Evolutionary conservation across 2,113 vertebrate species (phyloP).

Genomic region (Cyprinodon tularosa): DNA sequence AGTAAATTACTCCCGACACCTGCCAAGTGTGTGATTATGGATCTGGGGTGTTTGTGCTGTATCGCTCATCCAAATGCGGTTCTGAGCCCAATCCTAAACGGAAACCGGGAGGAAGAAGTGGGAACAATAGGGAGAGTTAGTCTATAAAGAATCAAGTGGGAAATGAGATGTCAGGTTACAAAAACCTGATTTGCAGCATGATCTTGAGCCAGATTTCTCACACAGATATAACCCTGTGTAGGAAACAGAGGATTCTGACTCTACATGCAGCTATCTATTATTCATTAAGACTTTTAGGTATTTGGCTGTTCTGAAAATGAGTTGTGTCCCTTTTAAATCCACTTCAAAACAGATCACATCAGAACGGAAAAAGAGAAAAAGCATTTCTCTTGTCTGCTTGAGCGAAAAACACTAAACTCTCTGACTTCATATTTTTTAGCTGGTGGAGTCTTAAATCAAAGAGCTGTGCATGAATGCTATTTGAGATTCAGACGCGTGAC

Average conservation of each 20-base stretch:
- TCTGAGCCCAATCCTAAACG: conserved; percentile 21
- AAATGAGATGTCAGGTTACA: conserved; percentile 3
- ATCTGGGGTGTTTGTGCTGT: conserved; percentile 47
- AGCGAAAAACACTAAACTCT: neutral
- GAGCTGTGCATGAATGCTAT: neutral
- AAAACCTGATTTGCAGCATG: neutral
- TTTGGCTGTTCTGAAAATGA: too few relatives aligned
- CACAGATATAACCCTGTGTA: conserved; percentile 1
- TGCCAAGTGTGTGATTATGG: conserved; percentile 68
- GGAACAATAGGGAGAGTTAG: conserved; percentile 8
- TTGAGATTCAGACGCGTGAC: neutral
- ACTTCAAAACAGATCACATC: neutral
- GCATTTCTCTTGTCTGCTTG: neutral
- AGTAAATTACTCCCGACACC: conserved; percentile 61
- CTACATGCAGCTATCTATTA: neutral
- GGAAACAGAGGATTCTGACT: neutral
- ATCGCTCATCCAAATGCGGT: conserved; percentile 41
- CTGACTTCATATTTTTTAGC: neutral
- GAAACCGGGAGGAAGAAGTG: neutral
- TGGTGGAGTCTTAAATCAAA: neutral
- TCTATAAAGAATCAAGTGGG: conserved; percentile 11
- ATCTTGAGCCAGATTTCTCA: neutral
- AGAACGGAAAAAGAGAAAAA: too few relatives aligned
- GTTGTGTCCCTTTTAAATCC: neutral
- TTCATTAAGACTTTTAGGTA: neutral